A percentile compares a stretch with the other conserved stretches of the same genome.
Evolutionary conservation across 2,113 vertebrate species (phyloP).

Genomic region (Sander lucioperca): DNA sequence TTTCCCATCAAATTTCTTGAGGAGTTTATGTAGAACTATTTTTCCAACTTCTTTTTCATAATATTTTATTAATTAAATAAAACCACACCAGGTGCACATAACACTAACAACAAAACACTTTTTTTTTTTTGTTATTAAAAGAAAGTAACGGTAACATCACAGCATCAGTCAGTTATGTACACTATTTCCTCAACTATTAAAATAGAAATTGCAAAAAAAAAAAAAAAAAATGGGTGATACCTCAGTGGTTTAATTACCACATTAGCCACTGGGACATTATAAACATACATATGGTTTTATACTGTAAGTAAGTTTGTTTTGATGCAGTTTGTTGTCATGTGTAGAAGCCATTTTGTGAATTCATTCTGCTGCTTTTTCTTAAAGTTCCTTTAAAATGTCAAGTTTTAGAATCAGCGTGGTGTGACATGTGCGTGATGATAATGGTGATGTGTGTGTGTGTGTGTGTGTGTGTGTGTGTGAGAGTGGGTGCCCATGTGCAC

Average conservation of each 20-base stretch:
- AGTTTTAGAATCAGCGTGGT: constrained; percentile 16
- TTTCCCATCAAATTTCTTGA: not conserved
- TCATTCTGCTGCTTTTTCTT: not conserved
- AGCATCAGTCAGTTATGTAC: not conserved
- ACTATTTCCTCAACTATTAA: constrained; percentile 2
- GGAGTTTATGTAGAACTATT: constrained; percentile 1
- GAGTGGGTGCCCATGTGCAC: constrained; percentile 50
- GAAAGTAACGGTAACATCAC: not conserved
- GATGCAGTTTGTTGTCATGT: not conserved
- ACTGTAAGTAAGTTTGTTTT: constrained; percentile 22
- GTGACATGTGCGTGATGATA: constrained; percentile 23
- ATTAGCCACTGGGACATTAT: not conserved
- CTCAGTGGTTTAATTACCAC: not conserved
- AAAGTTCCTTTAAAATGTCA: constrained; percentile 11
- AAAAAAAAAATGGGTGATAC: not conserved
- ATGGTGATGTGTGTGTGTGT: not conserved
- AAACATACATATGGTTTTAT: not conserved
- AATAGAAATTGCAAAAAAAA: not conserved
- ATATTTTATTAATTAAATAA: not conserved
- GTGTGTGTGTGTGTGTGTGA: constrained; percentile 26
- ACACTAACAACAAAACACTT: not conserved
- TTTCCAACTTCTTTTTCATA: not conserved
- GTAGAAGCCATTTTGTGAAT: constrained; percentile 9
- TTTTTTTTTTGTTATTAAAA: no score
- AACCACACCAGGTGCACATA: not conserved